Evolutionary conservation across 2,113 vertebrate species (phyloP).

Genomic region (Galbula dea): DNA sequence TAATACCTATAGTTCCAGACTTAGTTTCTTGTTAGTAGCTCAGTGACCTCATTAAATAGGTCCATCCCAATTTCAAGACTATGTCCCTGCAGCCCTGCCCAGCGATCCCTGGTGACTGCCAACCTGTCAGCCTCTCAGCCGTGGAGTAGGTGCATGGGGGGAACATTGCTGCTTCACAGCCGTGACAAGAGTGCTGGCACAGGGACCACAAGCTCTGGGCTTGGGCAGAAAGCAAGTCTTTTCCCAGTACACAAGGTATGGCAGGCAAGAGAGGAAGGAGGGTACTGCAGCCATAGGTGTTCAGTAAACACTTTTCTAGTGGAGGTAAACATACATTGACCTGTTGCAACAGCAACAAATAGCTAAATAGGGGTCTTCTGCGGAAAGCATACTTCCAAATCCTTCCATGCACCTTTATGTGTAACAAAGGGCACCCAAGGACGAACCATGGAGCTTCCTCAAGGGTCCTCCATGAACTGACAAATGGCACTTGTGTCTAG

Average conservation of each 20-base stretch:
- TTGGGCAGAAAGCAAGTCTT: background rate
- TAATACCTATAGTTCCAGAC: constrained; percentile 40
- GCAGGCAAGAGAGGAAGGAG: background rate
- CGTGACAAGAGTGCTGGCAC: background rate
- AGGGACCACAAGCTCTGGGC: background rate
- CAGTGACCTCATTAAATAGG: constrained; percentile 51
- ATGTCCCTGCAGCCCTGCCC: background rate
- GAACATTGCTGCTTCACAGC: background rate
- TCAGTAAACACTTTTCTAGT: background rate
- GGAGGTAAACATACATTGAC: background rate
- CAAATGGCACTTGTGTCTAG: background rate
- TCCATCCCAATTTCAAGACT: constrained; percentile 22
- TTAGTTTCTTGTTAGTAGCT: constrained; percentile 43
- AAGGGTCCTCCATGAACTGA: background rate
- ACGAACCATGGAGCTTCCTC: background rate
- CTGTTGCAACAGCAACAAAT: background rate
- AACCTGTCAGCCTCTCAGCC: background rate
- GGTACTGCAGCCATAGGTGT: background rate
- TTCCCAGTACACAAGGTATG: background rate
- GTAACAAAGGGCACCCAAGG: background rate
- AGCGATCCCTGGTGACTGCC: background rate
- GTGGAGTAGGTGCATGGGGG: background rate
- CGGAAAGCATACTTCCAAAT: background rate
- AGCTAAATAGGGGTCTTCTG: background rate
- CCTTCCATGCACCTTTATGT: background rate